Base-by-base conservation (phyloP, 1,140 invertebrate genomes). In the Hycleus phaleratus region DNA sequence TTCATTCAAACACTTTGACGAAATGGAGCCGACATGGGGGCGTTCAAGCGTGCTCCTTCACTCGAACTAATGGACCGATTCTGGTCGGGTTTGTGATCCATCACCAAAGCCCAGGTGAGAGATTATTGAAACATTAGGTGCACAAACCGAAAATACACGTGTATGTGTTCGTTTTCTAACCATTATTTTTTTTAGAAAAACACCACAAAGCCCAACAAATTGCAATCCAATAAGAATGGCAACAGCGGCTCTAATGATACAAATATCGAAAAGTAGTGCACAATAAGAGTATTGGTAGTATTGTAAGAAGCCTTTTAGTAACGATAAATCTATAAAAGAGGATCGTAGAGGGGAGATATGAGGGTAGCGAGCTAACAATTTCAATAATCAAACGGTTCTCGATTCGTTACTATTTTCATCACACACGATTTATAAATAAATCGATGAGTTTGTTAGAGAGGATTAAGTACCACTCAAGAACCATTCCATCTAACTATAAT, bases 11-110 rank as follows among this genome's bases (percentile, higher is more conserved):
- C 26, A 46, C 49, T 58, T 58, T 58, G 56, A 58, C 48, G 49
- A 58, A 46, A 58, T 46, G 56, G 56, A 58, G 56, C 56, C 56
- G 56, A 58, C 56, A 58, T 51, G 48, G 32, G 32, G 56, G 56
- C 56, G 56, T 58, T 58, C 56, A 58, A 58, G 56, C 56, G 49
- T 58, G 49, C 46, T 49, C 49, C 56, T 58, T 53, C 56, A 46
- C 56, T 26, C 42, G 45, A 57, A 42, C 56, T 58, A 58, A 58
- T 58, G 56, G 56, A 58, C 49, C 48, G 46, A 46, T 44, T 53
- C 25, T 53, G 38, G 32, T 32, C 56, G 45, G 48, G 26, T 46
- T 58, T 32, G 4, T 32, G 32, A 32, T 32, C 32, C 7, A 32
- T 5, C 32, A 32, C 32, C 32, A 32, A 32, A 53, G 53, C 43